Evolutionary conservation across 2,797 vertebrate species (phyloP), one percentile per base, ranked within the genome.

Genomic region (Florisuga fusca): DNA sequence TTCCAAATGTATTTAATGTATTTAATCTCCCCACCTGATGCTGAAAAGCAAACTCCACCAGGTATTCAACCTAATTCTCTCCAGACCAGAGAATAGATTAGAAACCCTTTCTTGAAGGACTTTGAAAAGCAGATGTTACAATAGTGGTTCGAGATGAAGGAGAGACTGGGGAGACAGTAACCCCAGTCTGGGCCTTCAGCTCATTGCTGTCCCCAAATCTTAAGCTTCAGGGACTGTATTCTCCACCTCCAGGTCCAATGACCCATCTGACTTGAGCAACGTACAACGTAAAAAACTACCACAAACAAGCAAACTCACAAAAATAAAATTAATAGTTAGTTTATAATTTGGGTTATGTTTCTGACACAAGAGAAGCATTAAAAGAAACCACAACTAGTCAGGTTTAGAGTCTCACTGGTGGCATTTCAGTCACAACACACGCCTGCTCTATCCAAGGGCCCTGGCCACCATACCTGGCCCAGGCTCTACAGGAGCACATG

Each of bases 401-500:
- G n/a, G 55, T 21, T 18, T 57, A 89, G 59, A 84, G 43, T 66
- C 79, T 73, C 71, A 54, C 20, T 15, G 43, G 14, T 46, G 48
- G 10, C 34, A 75, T 54, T 79, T 25, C 25, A 79, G 38, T 23
- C 2, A 0, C 26, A 82, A 41, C 5, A 82, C 36, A 72, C 67
- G 64, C 29, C 31, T 54, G 53, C 25, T 62, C 46, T 54, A 61
- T n/a, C 29, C 62, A 18, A 7, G 8, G 26, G 11, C 26, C 34
- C 62, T 55, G 74, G 31, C 23, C 45, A 51, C 43, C 1, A 1
- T 43, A 80, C 17, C 20, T 21, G 25, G 31, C 57, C 46, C 45
- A 14, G 33, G 38, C 19, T 38, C 34, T 38, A 0, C 2, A 1
- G 1, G n/a, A 81, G 50, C 50, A 82, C 45, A n/a, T 1, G 0